Conservation (phyloP, 2,888 invertebrate species). For the Amiota communis region DNA sequence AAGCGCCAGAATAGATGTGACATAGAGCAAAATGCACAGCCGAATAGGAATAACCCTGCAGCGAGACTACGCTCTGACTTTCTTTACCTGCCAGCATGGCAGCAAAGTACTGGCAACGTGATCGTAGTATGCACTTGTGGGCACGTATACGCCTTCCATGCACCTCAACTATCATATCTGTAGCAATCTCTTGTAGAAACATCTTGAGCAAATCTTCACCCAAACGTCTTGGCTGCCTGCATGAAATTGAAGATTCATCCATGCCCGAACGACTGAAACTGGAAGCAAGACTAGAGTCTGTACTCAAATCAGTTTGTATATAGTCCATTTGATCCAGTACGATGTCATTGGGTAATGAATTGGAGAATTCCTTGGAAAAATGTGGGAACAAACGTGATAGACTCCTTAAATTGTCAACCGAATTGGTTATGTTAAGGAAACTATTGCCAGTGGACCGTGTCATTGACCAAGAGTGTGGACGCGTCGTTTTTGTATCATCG, state of each 20-base stretch:
- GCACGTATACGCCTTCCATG: conserved; percentile 88
- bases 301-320: conserved; percentile 75
- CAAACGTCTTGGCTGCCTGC: conserved; percentile 78
- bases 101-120: conserved; percentile 93
- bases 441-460: conserved; percentile 77
- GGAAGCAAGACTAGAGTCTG: conserved; percentile 76
- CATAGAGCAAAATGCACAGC: conserved; percentile 93
- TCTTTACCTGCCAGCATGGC: conserved; percentile 91
- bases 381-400: conserved; percentile 79
- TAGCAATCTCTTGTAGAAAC: conserved; percentile 92
- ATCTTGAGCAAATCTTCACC: conserved; percentile 91
- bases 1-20: conserved; percentile 95
- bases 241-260: conserved; percentile 74
- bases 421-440: conserved; percentile 74
- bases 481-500: conserved; percentile 73
- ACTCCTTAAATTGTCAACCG: conserved; percentile 77
- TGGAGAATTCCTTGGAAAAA: conserved; percentile 73
- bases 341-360: conserved; percentile 72
- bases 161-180: conserved; percentile 90
- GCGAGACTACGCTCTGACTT: conserved; percentile 88
- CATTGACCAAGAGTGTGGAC: conserved; percentile 75
- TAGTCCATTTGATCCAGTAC: conserved; percentile 72
- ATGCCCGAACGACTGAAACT: conserved; percentile 77
- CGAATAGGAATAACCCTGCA: conserved; percentile 87
- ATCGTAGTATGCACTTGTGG: conserved; percentile 92